Base-by-base conservation (phyloP, 2,888 invertebrate genomes). In the Hyles lineata region DNA sequence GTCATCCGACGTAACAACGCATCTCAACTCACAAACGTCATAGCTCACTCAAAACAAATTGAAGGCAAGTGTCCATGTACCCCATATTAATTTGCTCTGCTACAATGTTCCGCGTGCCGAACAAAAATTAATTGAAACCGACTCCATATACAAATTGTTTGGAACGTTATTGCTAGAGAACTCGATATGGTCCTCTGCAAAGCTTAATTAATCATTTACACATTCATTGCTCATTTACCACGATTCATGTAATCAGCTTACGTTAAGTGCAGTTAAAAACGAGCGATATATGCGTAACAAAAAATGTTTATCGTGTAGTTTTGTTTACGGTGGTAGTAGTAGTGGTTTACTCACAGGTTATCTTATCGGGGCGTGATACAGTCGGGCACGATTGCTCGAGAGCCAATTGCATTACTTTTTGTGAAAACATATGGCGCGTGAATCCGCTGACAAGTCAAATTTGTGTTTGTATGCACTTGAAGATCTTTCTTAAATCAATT, bases 291-390 rank as follows among this genome's bases (percentile, higher is more conserved):
- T 67, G 23, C 11, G 67, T 50, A 50, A 23, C 23, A 67, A 67
- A 50, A 50, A 7, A 11, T n/a, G 7, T 50, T 67, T 67, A 67
- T 50, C 67, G 50, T 23, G 67, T 21, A 15, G 25, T 23, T 43
- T n/a, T 67, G 43, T 23, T 23, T 25, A 43, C 43, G 67, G 67
- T 60, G 25, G 17, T 25, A 17, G 60, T 15, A 29, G 23, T 67
- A 23, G 50, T 67, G 67, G 67, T n/a, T n/a, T n/a, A 67, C 43
- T 50, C 17, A 74, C 80, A 81, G 82, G 83, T 83, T 85, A 87
- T 88, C 86, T 87, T 87, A 88, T 87, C 88, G 76, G 67, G 74
- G 73, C 77, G 77, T 81, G 81, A 81, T 79, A 82, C 81, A 79
- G 78, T 78, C 75, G 79, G 77, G 74, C 78, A 71, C 77, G 81